phyloP scores from a whole-genome alignment of 2,113 vertebrate genomes.

The Leucosticte australis region DNA sequence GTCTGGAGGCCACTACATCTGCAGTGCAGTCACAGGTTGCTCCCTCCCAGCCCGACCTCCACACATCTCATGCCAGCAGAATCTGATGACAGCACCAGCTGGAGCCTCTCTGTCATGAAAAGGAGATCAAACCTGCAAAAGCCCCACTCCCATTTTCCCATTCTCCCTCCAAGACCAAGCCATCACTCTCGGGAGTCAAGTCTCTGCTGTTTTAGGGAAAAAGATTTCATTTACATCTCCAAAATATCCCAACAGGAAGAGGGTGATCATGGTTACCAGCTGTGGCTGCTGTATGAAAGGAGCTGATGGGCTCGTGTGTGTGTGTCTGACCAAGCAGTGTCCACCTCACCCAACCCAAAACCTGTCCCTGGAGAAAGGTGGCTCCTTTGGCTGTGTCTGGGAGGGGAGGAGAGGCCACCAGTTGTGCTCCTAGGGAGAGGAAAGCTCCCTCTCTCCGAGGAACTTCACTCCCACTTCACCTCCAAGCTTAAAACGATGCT shows the following conservation, averaged over 20 bases:
- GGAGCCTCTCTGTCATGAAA: not conserved
- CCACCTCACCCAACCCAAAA: not conserved
- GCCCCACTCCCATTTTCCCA: not conserved
- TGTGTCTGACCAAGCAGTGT: not conserved
- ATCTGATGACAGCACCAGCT: not conserved
- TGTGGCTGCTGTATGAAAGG: rapidly evolving
- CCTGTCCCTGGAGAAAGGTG: not conserved
- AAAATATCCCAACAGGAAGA: not conserved
- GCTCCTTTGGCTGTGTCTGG: not conserved
- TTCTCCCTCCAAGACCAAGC: not conserved
- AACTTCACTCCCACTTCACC: not conserved
- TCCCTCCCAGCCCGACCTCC: not conserved
- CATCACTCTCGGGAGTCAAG: not conserved
- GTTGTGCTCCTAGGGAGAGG: not conserved
- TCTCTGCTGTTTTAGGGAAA: not conserved
- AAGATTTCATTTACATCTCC: not conserved
- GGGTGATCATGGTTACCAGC: not conserved
- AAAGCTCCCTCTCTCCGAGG: not conserved
- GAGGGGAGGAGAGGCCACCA: not conserved
- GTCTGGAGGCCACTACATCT: not conserved
- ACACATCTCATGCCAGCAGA: not conserved
- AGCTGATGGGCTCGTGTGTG: not conserved
- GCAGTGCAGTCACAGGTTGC: not conserved
- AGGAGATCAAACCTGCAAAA: not conserved
- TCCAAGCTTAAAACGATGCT: not conserved